Evolutionary conservation across 1,140 invertebrate species (phyloP).

Genomic region (Scaptomyza graminum): DNA sequence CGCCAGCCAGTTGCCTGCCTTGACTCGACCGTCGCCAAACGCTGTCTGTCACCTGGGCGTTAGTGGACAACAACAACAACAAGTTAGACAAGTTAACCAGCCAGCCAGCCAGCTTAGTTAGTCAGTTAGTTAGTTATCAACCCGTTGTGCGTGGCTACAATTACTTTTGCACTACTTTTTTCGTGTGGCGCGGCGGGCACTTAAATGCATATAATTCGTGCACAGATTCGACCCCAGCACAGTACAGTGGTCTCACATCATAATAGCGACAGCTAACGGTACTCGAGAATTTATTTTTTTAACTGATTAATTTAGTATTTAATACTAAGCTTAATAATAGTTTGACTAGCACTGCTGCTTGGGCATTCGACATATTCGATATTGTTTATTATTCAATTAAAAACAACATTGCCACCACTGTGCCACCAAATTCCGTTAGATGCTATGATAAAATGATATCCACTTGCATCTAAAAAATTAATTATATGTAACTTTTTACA

Average conservation of each 20-base stretch:
- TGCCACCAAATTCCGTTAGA: conserved; percentile 1
- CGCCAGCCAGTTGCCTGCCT: conserved; percentile 46
- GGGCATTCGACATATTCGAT: background rate
- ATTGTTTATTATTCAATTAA: background rate
- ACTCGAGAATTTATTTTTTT: no score
- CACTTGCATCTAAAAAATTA: conserved; percentile 11
- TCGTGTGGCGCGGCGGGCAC: conserved; percentile 33
- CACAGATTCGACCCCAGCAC: conserved; percentile 26
- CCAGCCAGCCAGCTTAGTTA: conserved; percentile 1
- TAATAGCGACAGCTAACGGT: conserved; percentile 11
- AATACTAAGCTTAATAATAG: no score
- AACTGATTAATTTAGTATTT: no score
- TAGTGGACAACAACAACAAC: conserved; percentile 68
- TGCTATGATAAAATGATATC: conserved; percentile 9
- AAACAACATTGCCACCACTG: conserved; percentile 13
- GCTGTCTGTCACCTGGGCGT: conserved; percentile 28
- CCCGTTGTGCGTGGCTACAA: conserved; percentile 70
- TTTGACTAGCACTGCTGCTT: no score
- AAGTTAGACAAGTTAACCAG: conserved; percentile 69
- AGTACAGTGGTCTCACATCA: conserved; percentile 34
- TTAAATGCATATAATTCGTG: conserved; percentile 31
- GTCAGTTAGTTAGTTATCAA: conserved; percentile 28
- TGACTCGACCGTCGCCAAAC: conserved; percentile 39
- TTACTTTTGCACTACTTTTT: conserved; percentile 81
- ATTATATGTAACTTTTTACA: background rate